Evolutionary conservation across 2,888 invertebrate species (phyloP), one percentile per base, ranked within the genome.

Genomic region (Agonopterix alstromeriana): DNA sequence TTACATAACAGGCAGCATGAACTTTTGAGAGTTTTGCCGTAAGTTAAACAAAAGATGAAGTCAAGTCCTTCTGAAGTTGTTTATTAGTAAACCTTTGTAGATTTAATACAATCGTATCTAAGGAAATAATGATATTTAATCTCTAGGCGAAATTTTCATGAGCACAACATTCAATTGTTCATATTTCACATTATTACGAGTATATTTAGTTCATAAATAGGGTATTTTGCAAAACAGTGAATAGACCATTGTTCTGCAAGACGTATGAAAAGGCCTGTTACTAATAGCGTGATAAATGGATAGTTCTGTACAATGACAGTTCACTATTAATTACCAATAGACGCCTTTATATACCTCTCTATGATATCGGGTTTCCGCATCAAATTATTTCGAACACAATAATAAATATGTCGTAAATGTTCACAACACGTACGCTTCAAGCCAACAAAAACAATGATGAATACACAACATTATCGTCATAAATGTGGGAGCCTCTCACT

Each of bases 191-290:
- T 53, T 59, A 61, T 58, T 57, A 61, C 67, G 58, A 64, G 67
- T 70, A 47, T 74, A 48, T 74, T 71, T 68, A 73, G 69, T 70
- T 70, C 71, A 69, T 69, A 73, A 72, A 65, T 65, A 76, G 43
- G 51, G 48, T 44, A 51, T 75, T 79, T 77, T 74, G 74, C 73
- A 75, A 78, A 80, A 75, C 69, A 46, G 65, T 79, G 76, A 83
- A 84, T 77, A 68, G 70, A 58, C 75, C 66, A 84, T 84, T 85
- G 83, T 84, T 82, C 76, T 65, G 69, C 67, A 72, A 71, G 64
- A 65, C 65, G 73, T 73, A 78, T 76, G 77, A 76, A 81, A 78
- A 78, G 73, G 69, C 60, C 67, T 74, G 70, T 74, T 71, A 65
- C 73, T 65, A 65, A 69, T 67, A 65, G 69, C 68, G 67, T 70